Conservation (phyloP, 2,797 vertebrate genomes). For the Eptatretus atami region DNA sequence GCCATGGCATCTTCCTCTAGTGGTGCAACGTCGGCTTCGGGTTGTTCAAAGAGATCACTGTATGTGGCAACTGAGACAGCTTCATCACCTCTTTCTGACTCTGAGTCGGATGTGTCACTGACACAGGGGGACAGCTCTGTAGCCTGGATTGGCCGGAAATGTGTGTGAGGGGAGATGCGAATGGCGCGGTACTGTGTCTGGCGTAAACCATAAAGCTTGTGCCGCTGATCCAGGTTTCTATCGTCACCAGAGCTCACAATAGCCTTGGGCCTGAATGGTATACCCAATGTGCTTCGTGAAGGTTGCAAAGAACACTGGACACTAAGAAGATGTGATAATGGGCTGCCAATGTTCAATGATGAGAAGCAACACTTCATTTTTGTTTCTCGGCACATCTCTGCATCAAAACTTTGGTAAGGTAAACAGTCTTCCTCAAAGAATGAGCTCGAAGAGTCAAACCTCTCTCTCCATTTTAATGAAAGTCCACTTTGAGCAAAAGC, state of each 20-base stretch:
- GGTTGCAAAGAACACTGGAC: slow-evolving; percentile 96
- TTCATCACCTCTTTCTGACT: slow-evolving; percentile 77
- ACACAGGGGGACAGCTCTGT: slow-evolving; percentile 76
- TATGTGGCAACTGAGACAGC: slow-evolving; percentile 30
- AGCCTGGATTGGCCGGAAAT: slow-evolving; percentile 88
- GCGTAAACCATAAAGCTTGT: slow-evolving; percentile 57
- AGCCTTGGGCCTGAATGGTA: slow-evolving; percentile 80
- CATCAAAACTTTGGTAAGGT: slow-evolving; percentile 42
- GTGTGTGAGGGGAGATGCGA: slow-evolving; percentile 86
- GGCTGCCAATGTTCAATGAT: slow-evolving; percentile 75
- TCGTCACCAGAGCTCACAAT: slow-evolving; percentile 87
- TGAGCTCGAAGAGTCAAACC: slow-evolving; percentile 77
- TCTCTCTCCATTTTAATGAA: slow-evolving; percentile 32
- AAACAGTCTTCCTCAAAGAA: slow-evolving; percentile 99
- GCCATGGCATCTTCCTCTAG: slow-evolving; percentile 67
- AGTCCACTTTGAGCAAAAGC: slow-evolving; percentile 61
- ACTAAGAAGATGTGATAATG: slow-evolving; percentile 91
- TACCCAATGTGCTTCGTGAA: slow-evolving; percentile 72
- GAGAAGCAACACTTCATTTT: slow-evolving; percentile 69
- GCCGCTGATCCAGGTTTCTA: slow-evolving; percentile 36
- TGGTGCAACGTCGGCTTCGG: slow-evolving; percentile 82
- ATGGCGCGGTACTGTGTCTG: slow-evolving; percentile 88
- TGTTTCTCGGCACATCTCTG: slow-evolving; percentile 27
- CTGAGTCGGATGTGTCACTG: slow-evolving; percentile 72
- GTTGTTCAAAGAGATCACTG: slow-evolving; percentile 51